Percentiles rank a stretch among this genome's conserved stretches.
Conservation (phyloP, 2,888 invertebrate genomes). For the Smittia sp. region DNA sequence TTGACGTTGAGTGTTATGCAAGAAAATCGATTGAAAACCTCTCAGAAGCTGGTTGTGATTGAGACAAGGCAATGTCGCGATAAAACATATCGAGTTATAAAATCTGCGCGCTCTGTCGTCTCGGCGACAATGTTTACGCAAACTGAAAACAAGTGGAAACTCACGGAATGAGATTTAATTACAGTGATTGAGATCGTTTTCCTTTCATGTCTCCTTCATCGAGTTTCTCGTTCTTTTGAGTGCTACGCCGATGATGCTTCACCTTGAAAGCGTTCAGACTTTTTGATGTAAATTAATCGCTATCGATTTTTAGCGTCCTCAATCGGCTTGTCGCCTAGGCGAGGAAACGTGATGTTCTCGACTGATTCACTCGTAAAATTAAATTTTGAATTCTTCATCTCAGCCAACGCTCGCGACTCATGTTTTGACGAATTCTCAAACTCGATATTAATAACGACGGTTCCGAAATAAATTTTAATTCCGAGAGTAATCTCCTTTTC, state of each 20-base stretch:
- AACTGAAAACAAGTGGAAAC: too few species aligned
- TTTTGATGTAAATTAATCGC: constrained; percentile 33
- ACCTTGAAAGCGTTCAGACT: constrained; percentile 22
- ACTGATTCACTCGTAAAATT: not conserved
- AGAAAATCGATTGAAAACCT: too few species aligned
- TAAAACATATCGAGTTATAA: too few species aligned
- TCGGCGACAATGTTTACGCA: too few species aligned
- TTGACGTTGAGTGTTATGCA: too few species aligned
- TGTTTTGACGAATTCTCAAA: too few species aligned
- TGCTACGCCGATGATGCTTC: not conserved
- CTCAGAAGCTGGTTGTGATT: too few species aligned
- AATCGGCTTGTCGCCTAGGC: not conserved
- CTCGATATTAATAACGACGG: too few species aligned
- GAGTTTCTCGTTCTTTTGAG: not conserved
- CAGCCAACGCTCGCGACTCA: too few species aligned
- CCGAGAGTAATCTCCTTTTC: not conserved
- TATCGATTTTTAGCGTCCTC: constrained; percentile 32
- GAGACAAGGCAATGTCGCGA: too few species aligned
- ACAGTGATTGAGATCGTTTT: constrained; percentile 15
- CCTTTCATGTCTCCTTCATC: not conserved
- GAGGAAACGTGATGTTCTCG: not conserved
- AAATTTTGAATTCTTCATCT: not conserved
- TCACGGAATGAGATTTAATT: constrained; percentile 11
- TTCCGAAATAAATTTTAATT: not conserved
- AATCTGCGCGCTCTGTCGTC: too few species aligned